phyloP scores from a whole-genome alignment of 2,797 vertebrate species.

The Setipinna tenuifilis region DNA sequence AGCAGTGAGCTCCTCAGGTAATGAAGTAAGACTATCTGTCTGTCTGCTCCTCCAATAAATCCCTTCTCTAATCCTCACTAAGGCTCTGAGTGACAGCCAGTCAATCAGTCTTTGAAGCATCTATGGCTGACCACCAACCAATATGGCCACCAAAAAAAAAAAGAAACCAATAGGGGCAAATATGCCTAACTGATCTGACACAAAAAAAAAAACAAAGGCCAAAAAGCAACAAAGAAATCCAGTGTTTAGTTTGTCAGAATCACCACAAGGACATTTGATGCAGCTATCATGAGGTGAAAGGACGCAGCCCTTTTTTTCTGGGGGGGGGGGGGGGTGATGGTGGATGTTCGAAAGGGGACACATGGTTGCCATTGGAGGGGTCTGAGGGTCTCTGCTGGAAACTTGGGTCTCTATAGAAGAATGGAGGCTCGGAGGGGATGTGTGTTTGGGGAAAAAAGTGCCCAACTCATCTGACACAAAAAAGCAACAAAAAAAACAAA shows the following conservation, averaged over 20 bases:
- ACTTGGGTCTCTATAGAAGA: no score
- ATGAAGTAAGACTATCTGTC: not conserved
- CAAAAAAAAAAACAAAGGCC: not conserved
- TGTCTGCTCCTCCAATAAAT: not conserved
- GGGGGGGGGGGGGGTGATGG: not conserved
- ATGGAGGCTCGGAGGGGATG: no score
- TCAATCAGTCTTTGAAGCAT: conserved; percentile 1
- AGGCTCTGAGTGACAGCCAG: conserved; percentile 9
- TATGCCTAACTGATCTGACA: not conserved
- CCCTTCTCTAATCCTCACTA: conserved; percentile 1
- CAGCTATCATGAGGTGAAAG: conserved; percentile 6
- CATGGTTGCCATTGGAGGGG: not conserved
- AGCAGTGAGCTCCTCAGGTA: not conserved
- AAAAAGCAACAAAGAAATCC: not conserved
- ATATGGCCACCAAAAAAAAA: not conserved
- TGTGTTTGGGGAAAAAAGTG: no score
- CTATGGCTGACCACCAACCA: conserved; percentile 10
- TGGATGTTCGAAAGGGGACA: not conserved
- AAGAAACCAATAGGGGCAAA: not conserved
- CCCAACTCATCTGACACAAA: no score
- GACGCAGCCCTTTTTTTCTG: not conserved
- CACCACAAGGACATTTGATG: not conserved
- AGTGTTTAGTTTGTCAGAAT: not conserved
- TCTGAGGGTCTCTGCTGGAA: no score
- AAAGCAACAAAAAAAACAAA: no score